phyloP scores from a whole-genome alignment of 2,113 vertebrate species.

The Pangasianodon gigas region DNA sequence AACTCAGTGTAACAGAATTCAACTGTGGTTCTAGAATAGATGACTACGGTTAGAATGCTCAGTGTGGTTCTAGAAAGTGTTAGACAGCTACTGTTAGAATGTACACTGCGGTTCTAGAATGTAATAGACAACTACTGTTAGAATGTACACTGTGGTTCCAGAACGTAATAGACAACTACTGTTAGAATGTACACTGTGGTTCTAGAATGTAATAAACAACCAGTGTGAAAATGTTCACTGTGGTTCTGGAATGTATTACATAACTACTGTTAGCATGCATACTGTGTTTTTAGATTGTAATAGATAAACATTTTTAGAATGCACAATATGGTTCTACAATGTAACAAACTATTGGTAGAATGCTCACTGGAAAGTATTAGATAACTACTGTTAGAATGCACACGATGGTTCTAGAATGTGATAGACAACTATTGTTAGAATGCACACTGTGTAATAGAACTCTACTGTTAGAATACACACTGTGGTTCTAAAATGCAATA shows the following conservation, averaged over 20 bases:
- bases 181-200: background rate
- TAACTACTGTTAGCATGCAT: background rate
- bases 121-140: background rate
- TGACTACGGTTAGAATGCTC: fast-evolving
- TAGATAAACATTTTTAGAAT: background rate
- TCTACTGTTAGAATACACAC: background rate
- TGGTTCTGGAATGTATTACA: background rate
- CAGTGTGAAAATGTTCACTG: background rate
- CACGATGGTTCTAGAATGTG: background rate
- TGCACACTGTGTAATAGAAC: background rate
- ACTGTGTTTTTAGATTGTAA: too few species aligned
- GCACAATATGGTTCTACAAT: too few species aligned
- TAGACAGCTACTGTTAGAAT: background rate
- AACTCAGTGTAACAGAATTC: background rate
- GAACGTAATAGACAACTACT: background rate
- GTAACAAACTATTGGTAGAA: background rate
- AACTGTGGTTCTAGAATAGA: background rate
- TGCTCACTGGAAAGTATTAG: background rate
- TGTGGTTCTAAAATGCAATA: background rate
- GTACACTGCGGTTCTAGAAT: background rate
- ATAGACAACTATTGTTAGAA: background rate
- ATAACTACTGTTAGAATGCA: background rate
- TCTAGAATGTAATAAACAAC: background rate
- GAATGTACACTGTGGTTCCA: background rate
- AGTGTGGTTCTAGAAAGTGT: background rate